A percentile compares a stretch with the other conserved stretches of the same genome.
Evolutionary conservation across 2,888 invertebrate species (phyloP).

Genomic region (Pterostichus niger): DNA sequence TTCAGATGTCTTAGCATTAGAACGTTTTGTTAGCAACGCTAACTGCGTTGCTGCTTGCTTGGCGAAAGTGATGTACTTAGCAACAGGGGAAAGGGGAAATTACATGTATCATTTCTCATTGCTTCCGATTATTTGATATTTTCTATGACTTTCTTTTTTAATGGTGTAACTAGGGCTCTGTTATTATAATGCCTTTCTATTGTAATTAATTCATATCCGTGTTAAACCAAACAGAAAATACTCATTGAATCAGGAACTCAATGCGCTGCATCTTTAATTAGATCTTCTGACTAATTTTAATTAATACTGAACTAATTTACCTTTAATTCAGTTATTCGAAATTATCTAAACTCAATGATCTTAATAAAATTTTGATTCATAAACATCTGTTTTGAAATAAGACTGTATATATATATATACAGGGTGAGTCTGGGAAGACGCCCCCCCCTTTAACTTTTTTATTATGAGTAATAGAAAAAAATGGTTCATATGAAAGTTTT

Average conservation of each 20-base stretch:
- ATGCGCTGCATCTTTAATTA: slow-evolving; percentile 19
- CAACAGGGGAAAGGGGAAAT: slow-evolving; percentile 4
- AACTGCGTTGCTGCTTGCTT: neutral
- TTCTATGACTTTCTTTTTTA: slow-evolving; percentile 66
- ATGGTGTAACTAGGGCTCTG: slow-evolving; percentile 65
- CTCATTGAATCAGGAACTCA: slow-evolving; percentile 7
- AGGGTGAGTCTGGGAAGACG: too few species aligned
- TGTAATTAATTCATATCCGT: slow-evolving; percentile 64
- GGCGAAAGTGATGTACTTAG: slow-evolving; percentile 56
- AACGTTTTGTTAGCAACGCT: slow-evolving; percentile 32
- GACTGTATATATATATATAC: too few species aligned
- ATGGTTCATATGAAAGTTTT: too few species aligned
- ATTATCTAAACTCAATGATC: too few species aligned
- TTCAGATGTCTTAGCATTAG: slow-evolving; percentile 25
- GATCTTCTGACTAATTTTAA: neutral
- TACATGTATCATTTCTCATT: slow-evolving; percentile 44
- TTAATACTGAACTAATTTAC: neutral
- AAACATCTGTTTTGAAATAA: too few species aligned
- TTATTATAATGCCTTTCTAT: slow-evolving; percentile 64
- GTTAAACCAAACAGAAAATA: slow-evolving; percentile 49
- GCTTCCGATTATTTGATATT: slow-evolving; percentile 64
- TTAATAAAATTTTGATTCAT: too few species aligned
- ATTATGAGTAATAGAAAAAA: too few species aligned
- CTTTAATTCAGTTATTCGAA: neutral
- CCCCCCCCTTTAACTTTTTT: too few species aligned